Base-by-base conservation (phyloP, 2,797 vertebrate genomes). In the Danio tinwini region DNA sequence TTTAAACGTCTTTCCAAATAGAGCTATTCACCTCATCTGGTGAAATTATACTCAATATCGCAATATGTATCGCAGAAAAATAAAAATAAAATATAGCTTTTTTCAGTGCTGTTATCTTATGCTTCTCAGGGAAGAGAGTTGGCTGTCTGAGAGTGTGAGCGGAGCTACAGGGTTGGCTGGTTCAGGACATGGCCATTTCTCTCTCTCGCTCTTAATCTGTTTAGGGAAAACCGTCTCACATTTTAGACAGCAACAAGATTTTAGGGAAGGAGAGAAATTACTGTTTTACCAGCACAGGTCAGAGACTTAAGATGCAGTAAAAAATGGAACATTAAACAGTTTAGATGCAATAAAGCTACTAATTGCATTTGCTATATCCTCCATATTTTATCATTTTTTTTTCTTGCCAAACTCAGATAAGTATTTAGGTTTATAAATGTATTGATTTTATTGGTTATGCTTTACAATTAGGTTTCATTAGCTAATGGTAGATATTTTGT, bases 151-250 rank as follows among this genome's bases (percentile, higher is more conserved):
- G 67, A 37, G 39, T 37, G 39, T 16, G 49, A 76, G 39, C 10
- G 42, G 40, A 29, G 50, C 62, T 37, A 42, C 40, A 65, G 40
- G 62, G 62, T 39, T 67, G 74, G 52, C 40, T 67, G 52, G 40
- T 55, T 56, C 29, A 44, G 61, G 61, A 76, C 74, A 37, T 45
- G 12, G n/a, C 52, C 5, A 16, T 76, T 76, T 76, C 42, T 76
- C 63, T 55, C 11, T 29, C 29, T 62, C 58, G 62, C 62, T 58
- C 19, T 67, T 67, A 76, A 67, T 76, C 74, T 65, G 49, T 45
- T 55, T 65, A 53, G 21, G 40, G 53, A 76, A 76, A 76, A 21
- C 74, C 17, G 63, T 56, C 50, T 55, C 13, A 45, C 42, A 65
- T 50, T 65, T 76, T 29, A 67, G 52, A 37, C 40, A 13, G 7